These are phyloP conservation scores for Clamator glandarius DNA, from an alignment of 2,797 vertebrate species.

Conservation along the genomic window DNA sequence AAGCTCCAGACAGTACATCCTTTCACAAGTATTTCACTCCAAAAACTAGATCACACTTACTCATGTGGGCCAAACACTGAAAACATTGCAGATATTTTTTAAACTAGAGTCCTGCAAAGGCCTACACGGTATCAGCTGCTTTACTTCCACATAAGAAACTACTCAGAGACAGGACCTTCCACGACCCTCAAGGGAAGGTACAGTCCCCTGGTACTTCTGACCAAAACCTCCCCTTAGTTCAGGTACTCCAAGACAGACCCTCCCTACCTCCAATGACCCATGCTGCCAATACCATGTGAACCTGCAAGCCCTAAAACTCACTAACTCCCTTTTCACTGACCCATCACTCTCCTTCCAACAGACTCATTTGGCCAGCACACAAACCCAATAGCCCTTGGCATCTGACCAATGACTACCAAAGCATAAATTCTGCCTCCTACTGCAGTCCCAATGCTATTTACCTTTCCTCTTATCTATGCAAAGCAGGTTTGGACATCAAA, in stretches of 20 bases:
- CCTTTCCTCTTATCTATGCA: background rate
- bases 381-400: background rate
- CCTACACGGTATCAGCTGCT: background rate
- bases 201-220: background rate
- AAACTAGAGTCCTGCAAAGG: background rate
- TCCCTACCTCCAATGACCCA: background rate
- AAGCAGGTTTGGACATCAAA: background rate
- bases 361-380: background rate
- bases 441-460: background rate
- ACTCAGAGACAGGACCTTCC: background rate
- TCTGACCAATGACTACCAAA: background rate
- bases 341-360: background rate
- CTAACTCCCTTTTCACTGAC: background rate
- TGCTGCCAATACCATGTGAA: background rate
- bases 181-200: background rate
- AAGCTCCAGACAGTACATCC: background rate
- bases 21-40: background rate
- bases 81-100: background rate
- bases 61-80: background rate
- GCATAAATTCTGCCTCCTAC: background rate
- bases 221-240: background rate
- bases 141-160: background rate
- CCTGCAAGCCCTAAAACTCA: background rate
- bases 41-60: background rate
- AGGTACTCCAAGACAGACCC: background rate